These are phyloP conservation scores for Hermodice carunculata DNA, from an alignment of 2,888 invertebrate species.

Conservation along the genomic window DNA sequence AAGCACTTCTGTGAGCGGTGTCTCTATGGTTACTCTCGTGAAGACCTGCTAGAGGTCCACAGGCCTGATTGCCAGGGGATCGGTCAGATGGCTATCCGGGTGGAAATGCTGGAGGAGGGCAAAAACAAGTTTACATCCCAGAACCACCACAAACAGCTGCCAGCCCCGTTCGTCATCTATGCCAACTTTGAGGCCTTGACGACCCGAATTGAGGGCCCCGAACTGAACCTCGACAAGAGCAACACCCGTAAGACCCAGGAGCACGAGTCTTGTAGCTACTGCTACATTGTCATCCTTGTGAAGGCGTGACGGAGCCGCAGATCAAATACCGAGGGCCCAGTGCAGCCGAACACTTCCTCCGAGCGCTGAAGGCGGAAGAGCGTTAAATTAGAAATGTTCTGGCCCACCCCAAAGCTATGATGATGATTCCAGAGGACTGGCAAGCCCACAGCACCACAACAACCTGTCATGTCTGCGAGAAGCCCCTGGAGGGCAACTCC, in stretches of 20 bases:
- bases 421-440: background rate
- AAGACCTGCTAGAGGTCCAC: slow-evolving; percentile 7
- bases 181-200: slow-evolving; percentile 29
- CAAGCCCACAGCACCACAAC: background rate
- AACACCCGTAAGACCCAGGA: slow-evolving; percentile 17
- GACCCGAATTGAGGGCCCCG: slow-evolving; percentile 13
- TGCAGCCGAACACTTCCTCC: slow-evolving; percentile 11
- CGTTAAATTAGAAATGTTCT: background rate
- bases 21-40: slow-evolving; percentile 23
- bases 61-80: background rate
- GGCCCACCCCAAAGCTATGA: background rate
- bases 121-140: no score
- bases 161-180: no score
- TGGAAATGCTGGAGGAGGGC: no score
- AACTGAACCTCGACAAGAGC: slow-evolving; percentile 19
- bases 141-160: no score
- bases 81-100: no score
- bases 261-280: slow-evolving; percentile 20
- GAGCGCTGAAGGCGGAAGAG: background rate
- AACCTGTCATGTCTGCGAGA: slow-evolving; percentile 3
- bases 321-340: slow-evolving; percentile 24
- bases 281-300: slow-evolving; percentile 21
- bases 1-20: slow-evolving; percentile 22
- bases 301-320: slow-evolving; percentile 13
- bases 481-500: background rate